Conservation (phyloP, 1,140 invertebrate genomes). For the Dreissena rostriformis region DNA sequence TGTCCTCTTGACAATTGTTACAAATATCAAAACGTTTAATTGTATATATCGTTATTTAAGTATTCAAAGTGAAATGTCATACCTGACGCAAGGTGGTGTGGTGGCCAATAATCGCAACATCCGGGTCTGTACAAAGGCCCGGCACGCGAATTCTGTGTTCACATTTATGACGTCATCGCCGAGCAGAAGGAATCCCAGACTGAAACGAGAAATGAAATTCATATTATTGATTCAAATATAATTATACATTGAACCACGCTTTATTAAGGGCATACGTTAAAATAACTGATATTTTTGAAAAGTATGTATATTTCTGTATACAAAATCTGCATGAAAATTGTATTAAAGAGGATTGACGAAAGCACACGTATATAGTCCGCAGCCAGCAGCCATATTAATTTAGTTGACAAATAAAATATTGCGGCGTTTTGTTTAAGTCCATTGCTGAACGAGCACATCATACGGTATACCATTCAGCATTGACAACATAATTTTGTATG, state of each 20-base stretch:
- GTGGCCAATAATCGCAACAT: conserved; percentile 9
- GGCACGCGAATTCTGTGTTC: neutral
- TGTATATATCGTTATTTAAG: no score
- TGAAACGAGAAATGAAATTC: neutral
- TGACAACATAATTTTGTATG: no score
- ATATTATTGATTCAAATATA: neutral
- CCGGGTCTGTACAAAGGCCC: conserved; percentile 5
- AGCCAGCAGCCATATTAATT: conserved; percentile 1
- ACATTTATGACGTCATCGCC: conserved; percentile 1
- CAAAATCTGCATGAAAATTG: neutral
- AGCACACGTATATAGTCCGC: neutral
- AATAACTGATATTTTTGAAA: neutral
- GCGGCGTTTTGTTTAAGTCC: no score
- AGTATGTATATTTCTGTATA: neutral
- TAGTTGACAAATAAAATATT: neutral
- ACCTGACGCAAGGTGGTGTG: neutral
- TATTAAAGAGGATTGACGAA: conserved; percentile 1
- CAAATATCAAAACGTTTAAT: no score
- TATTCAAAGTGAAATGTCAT: neutral
- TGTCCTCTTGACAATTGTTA: no score
- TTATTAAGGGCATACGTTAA: neutral
- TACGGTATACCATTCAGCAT: no score
- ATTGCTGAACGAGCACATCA: no score
- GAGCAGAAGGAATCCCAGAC: conserved; percentile 8
- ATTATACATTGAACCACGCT: neutral